Evolutionary conservation across 2,113 vertebrate species (phyloP).

Genomic region (Camarhynchus parvulus): DNA sequence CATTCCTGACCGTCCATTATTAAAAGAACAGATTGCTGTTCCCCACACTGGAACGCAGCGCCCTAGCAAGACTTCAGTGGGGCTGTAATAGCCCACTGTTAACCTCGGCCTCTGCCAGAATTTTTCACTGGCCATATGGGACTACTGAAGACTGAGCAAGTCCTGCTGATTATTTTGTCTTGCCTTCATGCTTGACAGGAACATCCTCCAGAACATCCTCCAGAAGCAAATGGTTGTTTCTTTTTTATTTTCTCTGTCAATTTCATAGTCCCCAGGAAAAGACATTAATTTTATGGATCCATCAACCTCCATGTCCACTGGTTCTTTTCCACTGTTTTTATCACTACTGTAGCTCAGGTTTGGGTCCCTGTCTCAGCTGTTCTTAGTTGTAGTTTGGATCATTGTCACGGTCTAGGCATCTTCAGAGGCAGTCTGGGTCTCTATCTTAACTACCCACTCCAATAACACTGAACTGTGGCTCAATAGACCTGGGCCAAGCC

Average conservation of each 20-base stretch:
- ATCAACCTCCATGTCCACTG: background rate
- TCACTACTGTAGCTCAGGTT: background rate
- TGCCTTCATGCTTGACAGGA: background rate
- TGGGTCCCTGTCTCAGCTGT: background rate
- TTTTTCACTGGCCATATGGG: background rate
- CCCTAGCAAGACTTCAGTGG: background rate
- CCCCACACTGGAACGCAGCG: fast-evolving
- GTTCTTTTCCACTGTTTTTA: background rate
- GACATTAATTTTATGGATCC: background rate
- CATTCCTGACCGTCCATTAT: fast-evolving
- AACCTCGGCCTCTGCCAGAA: background rate
- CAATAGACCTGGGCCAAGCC: background rate
- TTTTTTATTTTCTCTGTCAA: background rate
- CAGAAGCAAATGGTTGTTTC: background rate
- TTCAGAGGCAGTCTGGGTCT: background rate
- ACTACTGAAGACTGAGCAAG: background rate
- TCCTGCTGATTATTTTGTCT: background rate
- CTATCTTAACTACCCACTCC: background rate
- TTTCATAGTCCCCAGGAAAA: background rate
- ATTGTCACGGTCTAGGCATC: background rate
- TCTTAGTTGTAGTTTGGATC: background rate
- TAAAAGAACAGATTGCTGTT: too few species aligned
- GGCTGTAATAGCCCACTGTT: too few species aligned
- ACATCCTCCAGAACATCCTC: background rate
- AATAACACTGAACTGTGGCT: background rate